Conservation (phyloP, 2,113 vertebrate species). For the Toxotes jaculatrix region DNA sequence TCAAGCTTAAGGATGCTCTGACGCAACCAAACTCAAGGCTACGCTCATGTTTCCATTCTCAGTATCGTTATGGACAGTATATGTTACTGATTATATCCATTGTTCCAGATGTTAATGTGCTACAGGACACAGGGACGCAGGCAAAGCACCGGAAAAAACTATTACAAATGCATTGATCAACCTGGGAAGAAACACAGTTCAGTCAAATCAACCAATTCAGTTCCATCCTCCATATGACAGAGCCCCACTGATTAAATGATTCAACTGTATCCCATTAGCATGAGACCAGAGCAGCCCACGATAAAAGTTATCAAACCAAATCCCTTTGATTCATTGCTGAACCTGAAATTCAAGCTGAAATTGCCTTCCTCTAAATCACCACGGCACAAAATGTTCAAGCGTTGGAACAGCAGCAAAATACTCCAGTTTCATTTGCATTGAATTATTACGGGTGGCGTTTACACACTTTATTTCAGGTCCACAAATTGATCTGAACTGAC, state of each 20-base stretch:
- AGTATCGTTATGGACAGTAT: not conserved
- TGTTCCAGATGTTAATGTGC: not conserved
- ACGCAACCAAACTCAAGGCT: not conserved
- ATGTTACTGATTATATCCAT: not conserved
- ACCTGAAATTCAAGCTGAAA: conserved; percentile 56
- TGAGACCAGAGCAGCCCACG: conserved; percentile 1
- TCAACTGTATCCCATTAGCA: conserved; percentile 43
- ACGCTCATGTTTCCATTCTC: not conserved
- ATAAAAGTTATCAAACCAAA: conserved; percentile 45
- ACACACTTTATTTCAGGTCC: conserved; percentile 44
- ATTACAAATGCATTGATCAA: not conserved
- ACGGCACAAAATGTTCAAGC: conserved; percentile 21
- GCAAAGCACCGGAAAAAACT: not conserved
- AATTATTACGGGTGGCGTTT: conserved; percentile 41
- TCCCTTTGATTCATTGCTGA: conserved; percentile 35
- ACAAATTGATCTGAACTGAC: conserved; percentile 49
- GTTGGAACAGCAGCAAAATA: conserved; percentile 44
- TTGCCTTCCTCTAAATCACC: conserved; percentile 54
- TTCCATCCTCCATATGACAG: not conserved
- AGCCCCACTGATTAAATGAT: conserved; percentile 28
- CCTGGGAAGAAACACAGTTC: not conserved
- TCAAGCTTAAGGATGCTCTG: conserved; percentile 6
- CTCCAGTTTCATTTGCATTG: conserved; percentile 41
- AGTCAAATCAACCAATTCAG: not conserved
- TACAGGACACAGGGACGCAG: not conserved